These are phyloP conservation scores for Polypedilum vanderplanki DNA, from an alignment of 1,140 invertebrate genomes.

Conservation along the genomic window DNA sequence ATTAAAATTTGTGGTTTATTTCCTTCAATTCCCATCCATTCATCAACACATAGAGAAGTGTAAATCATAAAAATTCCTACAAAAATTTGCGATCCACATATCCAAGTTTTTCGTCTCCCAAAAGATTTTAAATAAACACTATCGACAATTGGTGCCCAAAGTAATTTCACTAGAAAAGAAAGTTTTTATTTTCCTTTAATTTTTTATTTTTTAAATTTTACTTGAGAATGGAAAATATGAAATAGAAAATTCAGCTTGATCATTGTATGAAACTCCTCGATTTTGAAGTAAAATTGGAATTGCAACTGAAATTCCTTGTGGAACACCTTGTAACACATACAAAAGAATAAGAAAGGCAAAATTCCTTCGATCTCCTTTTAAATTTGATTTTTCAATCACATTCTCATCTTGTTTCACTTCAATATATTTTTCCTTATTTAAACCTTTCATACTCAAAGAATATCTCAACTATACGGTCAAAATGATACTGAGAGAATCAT, in stretches of 20 bases:
- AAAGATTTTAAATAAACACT: conserved; percentile 72
- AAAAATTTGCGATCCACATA: conserved; percentile 80
- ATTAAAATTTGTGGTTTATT: conserved; percentile 68
- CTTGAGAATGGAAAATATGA: not conserved
- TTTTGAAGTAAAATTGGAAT: conserved; percentile 94
- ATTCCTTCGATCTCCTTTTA: conserved; percentile 65
- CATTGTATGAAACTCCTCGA: conserved; percentile 78
- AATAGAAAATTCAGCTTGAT: conserved; percentile 45
- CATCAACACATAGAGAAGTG: conserved; percentile 65
- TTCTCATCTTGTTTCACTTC: not conserved
- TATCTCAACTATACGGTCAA: too few species aligned
- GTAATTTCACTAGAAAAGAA: conserved; percentile 55
- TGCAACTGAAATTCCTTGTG: conserved; percentile 83
- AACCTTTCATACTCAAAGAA: too few species aligned
- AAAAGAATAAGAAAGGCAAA: conserved; percentile 83
- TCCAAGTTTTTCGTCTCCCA: conserved; percentile 90
- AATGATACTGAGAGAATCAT: too few species aligned
- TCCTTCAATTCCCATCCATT: conserved; percentile 62
- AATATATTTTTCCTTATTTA: too few species aligned
- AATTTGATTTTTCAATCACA: conserved; percentile 46
- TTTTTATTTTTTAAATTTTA: too few species aligned
- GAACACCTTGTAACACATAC: conserved; percentile 94
- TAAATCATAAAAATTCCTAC: conserved; percentile 79
- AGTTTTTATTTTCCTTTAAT: not conserved
- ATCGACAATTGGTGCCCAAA: conserved; percentile 96